These are phyloP conservation scores for Drosophila willistoni DNA, from an alignment of 1,140 invertebrate species.

Conservation along the genomic window DNA sequence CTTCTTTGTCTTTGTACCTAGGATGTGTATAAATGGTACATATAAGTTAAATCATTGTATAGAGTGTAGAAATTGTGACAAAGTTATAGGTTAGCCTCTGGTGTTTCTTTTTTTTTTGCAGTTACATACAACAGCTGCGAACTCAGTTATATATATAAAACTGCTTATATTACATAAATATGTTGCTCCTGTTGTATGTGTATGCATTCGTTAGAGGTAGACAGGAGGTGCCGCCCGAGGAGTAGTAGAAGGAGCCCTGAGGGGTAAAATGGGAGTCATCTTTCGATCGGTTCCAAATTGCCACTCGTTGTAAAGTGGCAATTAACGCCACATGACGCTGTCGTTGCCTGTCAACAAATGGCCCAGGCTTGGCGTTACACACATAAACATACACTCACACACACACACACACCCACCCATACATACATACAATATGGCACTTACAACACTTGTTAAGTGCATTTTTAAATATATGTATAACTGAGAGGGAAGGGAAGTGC, in stretches of 20 bases:
- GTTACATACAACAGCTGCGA: slow-evolving; percentile 46
- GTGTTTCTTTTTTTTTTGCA: slow-evolving; percentile 1
- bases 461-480: slow-evolving; percentile 37
- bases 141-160: neutral
- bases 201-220: slow-evolving; percentile 12
- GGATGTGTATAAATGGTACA: no score
- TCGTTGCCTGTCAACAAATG: slow-evolving; percentile 49
- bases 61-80: neutral
- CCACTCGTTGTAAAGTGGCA: slow-evolving; percentile 65
- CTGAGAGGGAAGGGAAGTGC: neutral
- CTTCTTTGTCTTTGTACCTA: no score
- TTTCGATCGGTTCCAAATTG: slow-evolving; percentile 61
- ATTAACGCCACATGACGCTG: slow-evolving; percentile 65
- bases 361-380: slow-evolving; percentile 44
- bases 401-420: slow-evolving; percentile 11
- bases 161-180: slow-evolving; percentile 16
- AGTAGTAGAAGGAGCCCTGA: neutral
- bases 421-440: slow-evolving; percentile 23
- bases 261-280: slow-evolving; percentile 11
- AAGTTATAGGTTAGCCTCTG: neutral
- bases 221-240: neutral
- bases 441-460: slow-evolving; percentile 61
- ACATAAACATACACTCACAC: slow-evolving; percentile 7
- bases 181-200: neutral
- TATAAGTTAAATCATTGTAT: no score